These are phyloP conservation scores for Phylloscopus whistleri DNA, from an alignment of 2,113 vertebrate genomes.

Conservation along the genomic window DNA sequence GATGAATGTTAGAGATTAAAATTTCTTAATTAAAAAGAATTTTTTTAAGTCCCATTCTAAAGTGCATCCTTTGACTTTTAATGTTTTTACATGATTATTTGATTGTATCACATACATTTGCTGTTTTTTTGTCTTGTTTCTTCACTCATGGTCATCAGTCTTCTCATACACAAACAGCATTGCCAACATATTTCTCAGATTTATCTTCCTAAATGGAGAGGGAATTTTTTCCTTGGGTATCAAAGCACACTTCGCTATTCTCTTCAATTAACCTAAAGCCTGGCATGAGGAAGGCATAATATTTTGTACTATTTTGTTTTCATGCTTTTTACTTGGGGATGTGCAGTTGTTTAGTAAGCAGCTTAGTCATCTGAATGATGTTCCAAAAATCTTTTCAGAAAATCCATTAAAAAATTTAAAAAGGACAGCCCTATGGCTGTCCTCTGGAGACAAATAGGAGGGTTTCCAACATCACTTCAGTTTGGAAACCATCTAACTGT, in stretches of 20 bases:
- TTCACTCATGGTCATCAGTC: not conserved
- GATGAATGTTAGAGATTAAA: not conserved
- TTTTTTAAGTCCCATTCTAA: not conserved
- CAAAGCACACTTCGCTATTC: not conserved
- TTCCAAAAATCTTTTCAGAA: not conserved
- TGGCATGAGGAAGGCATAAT: not conserved
- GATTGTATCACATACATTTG: not conserved
- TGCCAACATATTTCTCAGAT: not conserved
- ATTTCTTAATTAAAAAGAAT: not conserved
- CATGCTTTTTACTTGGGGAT: not conserved
- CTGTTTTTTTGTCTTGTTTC: not conserved
- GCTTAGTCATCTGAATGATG: not conserved
- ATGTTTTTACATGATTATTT: not conserved
- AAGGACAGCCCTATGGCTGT: not conserved
- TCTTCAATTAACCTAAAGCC: not conserved
- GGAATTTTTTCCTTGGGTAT: not conserved
- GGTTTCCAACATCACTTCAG: not conserved
- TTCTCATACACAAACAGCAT: not conserved
- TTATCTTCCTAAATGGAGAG: not conserved
- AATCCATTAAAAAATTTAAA: not conserved
- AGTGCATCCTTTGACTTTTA: not conserved
- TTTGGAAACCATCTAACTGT: not conserved
- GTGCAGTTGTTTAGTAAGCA: not conserved
- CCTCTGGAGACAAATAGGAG: not conserved
- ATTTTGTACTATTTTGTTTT: not conserved